Evolutionary conservation across 1,140 invertebrate genomes (phyloP), one percentile per base, ranked within the genome.

Genomic region (Aphaenogaster ashmeadi): DNA sequence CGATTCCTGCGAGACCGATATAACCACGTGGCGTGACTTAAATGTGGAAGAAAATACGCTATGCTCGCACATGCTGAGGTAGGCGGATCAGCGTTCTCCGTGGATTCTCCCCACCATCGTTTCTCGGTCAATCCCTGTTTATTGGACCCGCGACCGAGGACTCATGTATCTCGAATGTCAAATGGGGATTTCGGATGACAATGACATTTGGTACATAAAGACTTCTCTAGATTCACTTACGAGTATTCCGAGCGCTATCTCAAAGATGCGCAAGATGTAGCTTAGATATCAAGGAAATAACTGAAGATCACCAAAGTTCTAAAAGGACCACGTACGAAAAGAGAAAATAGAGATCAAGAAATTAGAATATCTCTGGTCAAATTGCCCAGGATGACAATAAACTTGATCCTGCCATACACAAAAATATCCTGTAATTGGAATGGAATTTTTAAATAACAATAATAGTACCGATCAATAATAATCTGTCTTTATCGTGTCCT

Each of bases 41-140:
- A 86, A 81, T 81, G 72, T 79, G 27, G 15, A 81, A 74, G 54
- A 75, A 79, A 86, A 86, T 86, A 79, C 58, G 50, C 58, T 8
- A n/a, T 86, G 78, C 80, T 83, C 67, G 80, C 69, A 75, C 33
- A 75, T 75, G 69, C 80, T 84, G 80, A 84, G 80, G 33, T 60
- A 75, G 41, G 54, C 56, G 54, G 33, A 84, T 62, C 47, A 8
- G 18, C 33, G 15, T 83, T 86, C 44, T 58, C 81, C 8, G 33
- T 41, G 21, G 47, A 86, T 54, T 52, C 50, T 80, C 52, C n/a
- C 52, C 67, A 27, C 47, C 18, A 9, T 3, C 41, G 67, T 83
- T 69, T 27, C 27, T 50, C 69, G 27, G 54, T 75, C 69, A 56
- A 74, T 84, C 41, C 69, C 54, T 62, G 41, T 84, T 84, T 84